phyloP scores from a whole-genome alignment of 2,888 invertebrate species.

The Schizaphis graminum region DNA sequence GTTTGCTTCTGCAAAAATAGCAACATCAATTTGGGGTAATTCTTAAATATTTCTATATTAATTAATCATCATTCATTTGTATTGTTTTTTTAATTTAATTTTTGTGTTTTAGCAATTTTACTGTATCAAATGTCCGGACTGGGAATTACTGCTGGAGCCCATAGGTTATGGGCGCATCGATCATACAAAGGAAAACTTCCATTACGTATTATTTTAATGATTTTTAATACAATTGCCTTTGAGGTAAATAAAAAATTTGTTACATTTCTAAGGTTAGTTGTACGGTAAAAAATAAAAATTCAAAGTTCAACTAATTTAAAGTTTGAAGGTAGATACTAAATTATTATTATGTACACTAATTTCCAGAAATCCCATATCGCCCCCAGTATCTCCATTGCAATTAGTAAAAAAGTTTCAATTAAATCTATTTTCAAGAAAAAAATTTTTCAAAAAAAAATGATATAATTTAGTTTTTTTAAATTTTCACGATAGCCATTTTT shows the following conservation, averaged over 20 bases:
- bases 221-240: conserved; percentile 91
- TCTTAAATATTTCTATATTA: conserved; percentile 67
- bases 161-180: conserved; percentile 95
- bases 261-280: conserved; percentile 15
- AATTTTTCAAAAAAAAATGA: no score
- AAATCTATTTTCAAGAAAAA: no score
- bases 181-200: conserved; percentile 96
- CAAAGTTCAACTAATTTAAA: not conserved
- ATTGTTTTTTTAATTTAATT: not conserved
- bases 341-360: not conserved
- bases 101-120: conserved; percentile 76
- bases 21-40: conserved; percentile 82
- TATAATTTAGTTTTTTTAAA: no score
- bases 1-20: conserved; percentile 81
- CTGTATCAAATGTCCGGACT: conserved; percentile 85
- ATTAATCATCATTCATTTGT: not conserved
- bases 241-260: conserved; percentile 70
- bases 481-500: no score
- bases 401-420: no score
- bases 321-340: not conserved
- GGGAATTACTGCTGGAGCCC: conserved; percentile 97
- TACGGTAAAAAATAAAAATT: not conserved
- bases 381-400: no score
- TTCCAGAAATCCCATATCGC: no score
- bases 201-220: conserved; percentile 81